Percentiles rank a stretch among this genome's conserved stretches.
These are phyloP conservation scores for Acrocera orbiculus DNA, from an alignment of 2,888 invertebrate genomes.

Conservation along the genomic window DNA sequence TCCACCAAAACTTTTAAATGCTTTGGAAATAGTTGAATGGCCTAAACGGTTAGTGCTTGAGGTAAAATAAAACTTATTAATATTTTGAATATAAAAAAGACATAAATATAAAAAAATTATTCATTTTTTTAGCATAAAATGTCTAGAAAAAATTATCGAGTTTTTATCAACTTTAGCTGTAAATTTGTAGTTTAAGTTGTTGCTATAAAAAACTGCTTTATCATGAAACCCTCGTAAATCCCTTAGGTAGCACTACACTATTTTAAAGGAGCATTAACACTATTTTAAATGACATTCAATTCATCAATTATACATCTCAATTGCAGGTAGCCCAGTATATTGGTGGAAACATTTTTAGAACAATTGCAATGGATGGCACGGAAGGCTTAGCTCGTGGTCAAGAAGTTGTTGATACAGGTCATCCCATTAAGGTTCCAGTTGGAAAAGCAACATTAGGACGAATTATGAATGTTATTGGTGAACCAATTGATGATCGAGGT, in stretches of 20 bases:
- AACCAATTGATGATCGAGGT: slow-evolving; percentile 72
- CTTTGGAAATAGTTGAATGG: slow-evolving; percentile 76
- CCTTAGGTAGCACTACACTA: no score
- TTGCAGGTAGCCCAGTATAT: slow-evolving; percentile 69
- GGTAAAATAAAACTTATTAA: slow-evolving; percentile 33
- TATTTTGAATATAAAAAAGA: neutral
- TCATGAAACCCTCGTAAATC: no score
- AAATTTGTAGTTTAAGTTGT: no score
- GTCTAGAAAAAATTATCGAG: no score
- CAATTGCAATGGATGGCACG: slow-evolving; percentile 88
- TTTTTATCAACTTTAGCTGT: no score
- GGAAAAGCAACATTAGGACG: slow-evolving; percentile 80
- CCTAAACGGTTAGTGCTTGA: slow-evolving; percentile 64
- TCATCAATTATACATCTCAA: no score
- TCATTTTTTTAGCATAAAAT: no score
- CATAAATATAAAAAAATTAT: neutral
- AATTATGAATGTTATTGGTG: slow-evolving; percentile 85
- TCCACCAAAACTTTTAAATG: slow-evolving; percentile 85
- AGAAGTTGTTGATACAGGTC: slow-evolving; percentile 60
- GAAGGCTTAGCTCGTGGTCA: slow-evolving; percentile 82
- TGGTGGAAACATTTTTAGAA: slow-evolving; percentile 76
- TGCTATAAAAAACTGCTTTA: no score
- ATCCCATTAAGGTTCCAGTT: slow-evolving; percentile 79
- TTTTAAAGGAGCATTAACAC: no score
- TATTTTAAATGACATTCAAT: no score